Base-by-base conservation (phyloP, 2,888 invertebrate species). In the Ariolimax columbianus region DNA sequence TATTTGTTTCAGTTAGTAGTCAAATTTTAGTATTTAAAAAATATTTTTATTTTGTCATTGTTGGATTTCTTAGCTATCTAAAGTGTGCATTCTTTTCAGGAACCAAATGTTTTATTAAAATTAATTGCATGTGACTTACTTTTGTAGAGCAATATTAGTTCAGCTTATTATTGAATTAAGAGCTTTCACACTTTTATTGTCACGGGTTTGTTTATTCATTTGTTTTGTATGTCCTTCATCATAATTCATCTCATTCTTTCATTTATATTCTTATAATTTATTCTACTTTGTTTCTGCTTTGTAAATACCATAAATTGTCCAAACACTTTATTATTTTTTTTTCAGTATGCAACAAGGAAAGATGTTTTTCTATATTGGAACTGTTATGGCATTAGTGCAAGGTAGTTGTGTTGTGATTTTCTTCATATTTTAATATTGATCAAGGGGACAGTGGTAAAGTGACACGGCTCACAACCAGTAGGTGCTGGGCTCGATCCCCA, bases 281-380 rank as follows among this genome's bases (percentile, higher is more conserved):
- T 63, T 63, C 4, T 63, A 7, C 11, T 63, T 23, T 17, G 3
- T 23, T 19, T 70, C 23, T 43, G 9, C 30, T n/a, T 43, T 9
- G 23, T 73, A 9, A 36, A 33, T 11, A 11, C 36, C 23, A 19
- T 47, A 11, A 47, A 7, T 47, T 17, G 17, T 47, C 47, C 47
- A 77, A 30, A 81, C 2, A 47, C 33, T 66, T 59, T 23, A 11
- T 19, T 70, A 19, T 63, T 68, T 79, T 51, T 77, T 51, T 93
- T 94, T 83, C 83, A 97, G 98, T 75, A 97, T 98, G 97, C 97
- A 98, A 94, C 99, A 99, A 95, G 99, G 99, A 11, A 97, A 97
- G 95, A 98, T 99, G 97, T 99, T 99, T 94, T 96, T 98, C 91
- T 97, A 97, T 83, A 97, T 98, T 91, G 99, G 99, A 94, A 90